Percentiles rank a stretch among this genome's conserved stretches.
These are phyloP conservation scores for Drosophila fungiperda DNA, from an alignment of 2,888 invertebrate genomes.

Conservation along the genomic window DNA sequence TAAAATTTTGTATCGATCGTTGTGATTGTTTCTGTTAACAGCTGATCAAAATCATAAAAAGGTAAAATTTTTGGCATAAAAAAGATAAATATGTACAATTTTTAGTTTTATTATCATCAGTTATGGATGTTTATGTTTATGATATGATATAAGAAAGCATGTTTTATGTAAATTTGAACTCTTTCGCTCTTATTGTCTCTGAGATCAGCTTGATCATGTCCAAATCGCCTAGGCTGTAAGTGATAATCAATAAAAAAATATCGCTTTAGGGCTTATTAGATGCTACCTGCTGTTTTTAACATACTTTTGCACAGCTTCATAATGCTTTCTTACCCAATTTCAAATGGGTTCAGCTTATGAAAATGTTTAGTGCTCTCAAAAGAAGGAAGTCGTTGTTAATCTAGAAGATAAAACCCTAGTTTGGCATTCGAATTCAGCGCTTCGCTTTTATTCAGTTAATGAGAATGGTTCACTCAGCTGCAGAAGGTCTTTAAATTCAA, in stretches of 20 bases:
- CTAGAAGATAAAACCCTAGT: background rate
- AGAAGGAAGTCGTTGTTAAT: background rate
- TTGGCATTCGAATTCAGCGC: background rate
- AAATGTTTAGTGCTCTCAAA: background rate
- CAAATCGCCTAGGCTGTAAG: accelerated
- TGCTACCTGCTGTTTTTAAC: background rate
- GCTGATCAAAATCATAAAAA: too few relatives aligned
- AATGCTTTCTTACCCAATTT: background rate
- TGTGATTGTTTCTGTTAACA: too few relatives aligned
- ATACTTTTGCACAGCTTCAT: background rate
- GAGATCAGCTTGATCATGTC: background rate
- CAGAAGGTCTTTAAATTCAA: background rate
- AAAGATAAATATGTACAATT: too few relatives aligned
- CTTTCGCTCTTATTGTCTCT: background rate
- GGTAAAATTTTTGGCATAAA: too few relatives aligned
- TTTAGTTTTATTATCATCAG: too few relatives aligned
- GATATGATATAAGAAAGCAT: too few relatives aligned
- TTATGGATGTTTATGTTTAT: too few relatives aligned
- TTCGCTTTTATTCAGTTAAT: background rate
- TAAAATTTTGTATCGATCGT: too few relatives aligned
- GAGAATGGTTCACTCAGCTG: background rate
- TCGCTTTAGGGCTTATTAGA: background rate
- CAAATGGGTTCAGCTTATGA: background rate
- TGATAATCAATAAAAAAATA: background rate
- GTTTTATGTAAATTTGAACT: background rate